Percentiles rank a stretch among this genome's conserved stretches.
Conservation (phyloP, 2,113 vertebrate species). For the Phaetusa simplex region DNA sequence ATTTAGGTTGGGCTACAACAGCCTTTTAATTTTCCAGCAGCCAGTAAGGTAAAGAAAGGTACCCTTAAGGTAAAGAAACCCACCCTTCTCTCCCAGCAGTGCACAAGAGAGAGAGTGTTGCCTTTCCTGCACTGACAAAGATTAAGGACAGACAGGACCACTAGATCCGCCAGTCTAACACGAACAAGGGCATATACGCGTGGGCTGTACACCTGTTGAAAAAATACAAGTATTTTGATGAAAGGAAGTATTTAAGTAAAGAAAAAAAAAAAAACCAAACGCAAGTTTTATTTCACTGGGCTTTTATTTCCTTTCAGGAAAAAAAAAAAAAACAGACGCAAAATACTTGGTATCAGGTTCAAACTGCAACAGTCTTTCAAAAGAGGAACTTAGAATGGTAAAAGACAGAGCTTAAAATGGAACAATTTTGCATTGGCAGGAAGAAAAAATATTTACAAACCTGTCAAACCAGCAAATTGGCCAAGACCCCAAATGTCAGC, state of each 20-base stretch:
- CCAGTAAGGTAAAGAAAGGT: neutral
- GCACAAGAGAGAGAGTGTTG: neutral
- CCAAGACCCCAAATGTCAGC: neutral
- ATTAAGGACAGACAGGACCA: neutral
- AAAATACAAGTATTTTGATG: neutral
- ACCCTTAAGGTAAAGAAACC: neutral
- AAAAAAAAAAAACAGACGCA: neutral
- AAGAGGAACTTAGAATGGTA: neutral
- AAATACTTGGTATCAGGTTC: neutral
- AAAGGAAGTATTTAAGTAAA: neutral
- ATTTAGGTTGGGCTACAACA: neutral
- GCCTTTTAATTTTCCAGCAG: neutral
- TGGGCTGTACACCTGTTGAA: neutral
- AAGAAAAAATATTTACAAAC: neutral
- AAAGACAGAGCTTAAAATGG: neutral
- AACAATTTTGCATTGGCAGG: neutral
- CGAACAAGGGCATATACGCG: neutral
- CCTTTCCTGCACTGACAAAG: neutral
- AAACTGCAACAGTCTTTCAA: neutral
- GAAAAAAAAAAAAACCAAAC: neutral
- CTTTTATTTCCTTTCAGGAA: neutral
- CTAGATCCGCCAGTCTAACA: neutral
- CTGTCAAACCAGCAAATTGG: neutral
- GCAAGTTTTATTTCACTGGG: neutral
- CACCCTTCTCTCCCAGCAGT: neutral